Base-by-base conservation (phyloP, 2,888 invertebrate species). In the Epinotia brunnichana region DNA sequence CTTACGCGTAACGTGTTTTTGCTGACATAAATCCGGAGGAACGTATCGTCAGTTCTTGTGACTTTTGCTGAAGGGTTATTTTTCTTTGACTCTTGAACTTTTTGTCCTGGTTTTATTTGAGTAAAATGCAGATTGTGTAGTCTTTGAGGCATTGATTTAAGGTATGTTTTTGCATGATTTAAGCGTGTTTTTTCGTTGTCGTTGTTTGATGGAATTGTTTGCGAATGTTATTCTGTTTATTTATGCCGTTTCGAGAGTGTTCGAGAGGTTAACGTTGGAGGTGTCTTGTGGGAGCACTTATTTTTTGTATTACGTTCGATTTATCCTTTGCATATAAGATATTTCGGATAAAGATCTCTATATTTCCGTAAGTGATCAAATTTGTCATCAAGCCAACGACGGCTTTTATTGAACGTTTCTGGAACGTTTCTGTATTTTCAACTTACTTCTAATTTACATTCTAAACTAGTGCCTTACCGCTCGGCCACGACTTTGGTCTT, bases 141-240 rank as follows among this genome's bases (percentile, higher is more conserved):
- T 21, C 21, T 11, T 54, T 66, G 41, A 39, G 21, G 2, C 11
- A 9, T 66, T 11, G 2, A 24, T 1, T 4, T 3, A 56, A 21
- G 54, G 54, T 53, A 9, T 2, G 3, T 66, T 54, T 56, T 66
- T 21, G n/a, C 2, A 10, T 56, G 66, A 21, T n/a, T 66, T n/a
- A 11, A 2, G 15, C 15, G 53, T 53, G 10, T 24, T 41, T 21
- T 24, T 21, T 1, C 17, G 11, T 51, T 10, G 54, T 39, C 35
- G 21, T 64, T 53, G 11, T 56, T 56, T 66, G 66, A 56, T 66
- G 54, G 41, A 41, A 56, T 41, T 66, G 66, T 66, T 66, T 66
- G 66, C 54, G 54, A 54, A 56, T n/a, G 39, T 21, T 66, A 56
- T 66, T 56, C 41, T 66, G 54, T 66, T 66, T 66, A 66, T 66